Base-by-base conservation (phyloP, 2,113 vertebrate genomes). In the Leptodactylus fuscus region DNA sequence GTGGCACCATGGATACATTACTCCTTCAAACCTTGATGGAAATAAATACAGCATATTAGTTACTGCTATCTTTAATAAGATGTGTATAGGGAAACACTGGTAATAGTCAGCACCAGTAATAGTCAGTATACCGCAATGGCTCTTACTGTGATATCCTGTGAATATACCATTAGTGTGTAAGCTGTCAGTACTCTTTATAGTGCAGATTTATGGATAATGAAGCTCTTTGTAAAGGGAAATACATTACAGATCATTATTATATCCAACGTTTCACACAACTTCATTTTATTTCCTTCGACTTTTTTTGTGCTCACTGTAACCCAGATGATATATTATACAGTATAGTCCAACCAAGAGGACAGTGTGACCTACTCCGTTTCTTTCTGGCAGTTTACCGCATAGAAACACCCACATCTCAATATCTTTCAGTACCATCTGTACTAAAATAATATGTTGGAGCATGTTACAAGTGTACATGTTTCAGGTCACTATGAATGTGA, bases 261-360 rank as follows among this genome's bases (percentile, higher is more conserved):
- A 38, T 55, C 22, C 44, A 44, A 80, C 20, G 44, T 80, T 41
- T 27, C 13, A 58, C 51, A 58, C 34, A 38, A 55, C 41, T 58
- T 24, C 1, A 78, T 55, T 78, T 53, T 51, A 79, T 55, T 79
- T 79, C 34, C 32, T 41, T 60, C 24, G 51, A 22, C 49, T 58
- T 24, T 44, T 75, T 27, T 62, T 78, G 53, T 80, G 22, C 62
- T 80, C 13, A 62, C 36, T 44, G 11, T 18, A 80, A 79, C 51
- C 12, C 51, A 79, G 76, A 60, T 62, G 53, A 80, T 80, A 60
- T 62, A 80, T 62, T 62, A 34, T 80, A 80, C 20, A 12, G n/a
- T 53, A 80, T 24, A 91, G 92, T 90, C 69, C 74, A 48, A 87
- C 87, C 18, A 84, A 38, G 24, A 60, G 77, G 55, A 80, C 77